Evolutionary conservation across 2,888 invertebrate genomes (phyloP), one percentile per base, ranked within the genome.

Genomic region (Drosophila prolongata): DNA sequence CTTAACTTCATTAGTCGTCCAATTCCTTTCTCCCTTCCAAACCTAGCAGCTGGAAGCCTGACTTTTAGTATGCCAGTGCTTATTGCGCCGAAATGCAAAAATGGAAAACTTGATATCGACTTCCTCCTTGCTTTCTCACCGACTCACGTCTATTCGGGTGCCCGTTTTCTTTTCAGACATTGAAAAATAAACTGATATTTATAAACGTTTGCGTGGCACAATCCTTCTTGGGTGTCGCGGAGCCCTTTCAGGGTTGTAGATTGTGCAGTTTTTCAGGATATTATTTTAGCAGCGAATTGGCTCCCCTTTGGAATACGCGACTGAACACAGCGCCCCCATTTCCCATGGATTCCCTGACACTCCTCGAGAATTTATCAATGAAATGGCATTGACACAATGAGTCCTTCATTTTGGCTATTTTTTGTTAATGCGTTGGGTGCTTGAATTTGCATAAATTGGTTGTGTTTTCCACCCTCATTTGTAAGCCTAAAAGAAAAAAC

Each of bases 81-180:
- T n/a, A 62, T 38, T 19, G 44, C 35, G 19, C 16, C 61, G 35
- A 61, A 67, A 78, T 78, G 75, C 67, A 76, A 75, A 84, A 66
- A 75, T 75, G 58, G 59, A 53, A 60, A 44, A 49, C 49, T 50
- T 42, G 52, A 58, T 27, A 14, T 19, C 19, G 19, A 19, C 19
- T 19, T 19, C 19, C 19, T 19, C 19, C 19, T 19, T 3, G 50
- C 59, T 16, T 50, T 37, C 44, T 37, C 8, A 30, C 30, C 30
- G 30, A 44, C 10, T 40, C 40, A 38, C 57, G 58, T 60, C 60
- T 54, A 55, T 76, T 8, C 30, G 30, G 30, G 8, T 30, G 78
- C 86, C 82, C 89, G 88, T 85, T 79, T 79, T 75, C 77, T 76
- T 76, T 83, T 76, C 69, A 79, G 89, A 89, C 89, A 78, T 88